phyloP scores from a whole-genome alignment of 2,888 invertebrate genomes.

The Leptodirus hochenwartii region DNA sequence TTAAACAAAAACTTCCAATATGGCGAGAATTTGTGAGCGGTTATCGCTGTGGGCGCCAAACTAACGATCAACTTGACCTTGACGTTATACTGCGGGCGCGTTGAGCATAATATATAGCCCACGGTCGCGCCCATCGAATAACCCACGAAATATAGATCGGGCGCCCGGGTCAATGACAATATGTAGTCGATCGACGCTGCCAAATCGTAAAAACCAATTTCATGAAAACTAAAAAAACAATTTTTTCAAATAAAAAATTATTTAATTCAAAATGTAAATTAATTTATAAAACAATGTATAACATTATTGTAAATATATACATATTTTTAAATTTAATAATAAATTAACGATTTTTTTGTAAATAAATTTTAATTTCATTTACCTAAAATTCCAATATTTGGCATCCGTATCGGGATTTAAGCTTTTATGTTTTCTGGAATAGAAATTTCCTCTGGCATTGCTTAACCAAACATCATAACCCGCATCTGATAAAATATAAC shows the following conservation, averaged over 20 bases:
- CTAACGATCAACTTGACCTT: constrained; percentile 23
- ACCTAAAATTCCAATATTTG: constrained; percentile 41
- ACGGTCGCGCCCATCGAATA: constrained; percentile 41
- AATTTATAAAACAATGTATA: too few species aligned
- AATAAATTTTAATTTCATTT: constrained; percentile 11
- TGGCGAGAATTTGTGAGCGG: constrained; percentile 16
- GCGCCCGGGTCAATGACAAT: constrained; percentile 28
- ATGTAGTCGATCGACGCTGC: constrained; percentile 41
- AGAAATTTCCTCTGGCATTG: constrained; percentile 40
- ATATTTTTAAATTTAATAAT: constrained; percentile 1
- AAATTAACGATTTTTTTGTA: too few species aligned
- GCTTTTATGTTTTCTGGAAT: constrained; percentile 31
- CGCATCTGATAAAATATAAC: constrained; percentile 28
- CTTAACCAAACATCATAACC: constrained; percentile 38
- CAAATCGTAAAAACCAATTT: constrained; percentile 41
- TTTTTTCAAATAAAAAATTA: constrained; percentile 4
- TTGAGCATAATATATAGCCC: constrained; percentile 28
- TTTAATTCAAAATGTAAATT: too few species aligned
- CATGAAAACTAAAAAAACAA: constrained; percentile 34
- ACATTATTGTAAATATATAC: too few species aligned
- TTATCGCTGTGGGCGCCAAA: constrained; percentile 22
- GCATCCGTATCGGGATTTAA: constrained; percentile 24
- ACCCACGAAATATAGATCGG: constrained; percentile 37
- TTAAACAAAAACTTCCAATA: constrained; percentile 13
- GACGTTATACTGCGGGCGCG: constrained; percentile 23